phyloP scores from a whole-genome alignment of 2,888 invertebrate genomes.

The Fragum sueziense region DNA sequence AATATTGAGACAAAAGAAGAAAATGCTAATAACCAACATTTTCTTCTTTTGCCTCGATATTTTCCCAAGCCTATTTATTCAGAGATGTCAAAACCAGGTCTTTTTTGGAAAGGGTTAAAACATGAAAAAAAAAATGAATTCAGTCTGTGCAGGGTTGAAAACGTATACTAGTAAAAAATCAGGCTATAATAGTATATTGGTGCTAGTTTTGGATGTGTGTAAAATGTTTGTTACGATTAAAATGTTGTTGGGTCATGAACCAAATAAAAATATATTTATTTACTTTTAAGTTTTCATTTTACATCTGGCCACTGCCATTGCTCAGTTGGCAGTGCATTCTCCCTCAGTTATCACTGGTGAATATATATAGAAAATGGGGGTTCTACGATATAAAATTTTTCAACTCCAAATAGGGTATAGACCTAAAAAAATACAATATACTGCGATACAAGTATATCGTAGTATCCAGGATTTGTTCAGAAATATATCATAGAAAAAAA shows the following conservation, averaged over 20 bases:
- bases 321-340: too few relatives aligned
- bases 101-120: too few relatives aligned
- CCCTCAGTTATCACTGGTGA: too few relatives aligned
- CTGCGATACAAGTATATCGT: not conserved
- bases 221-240: not conserved
- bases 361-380: not conserved
- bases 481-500: not conserved
- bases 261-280: conserved; percentile 10
- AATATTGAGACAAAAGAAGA: too few relatives aligned
- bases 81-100: too few relatives aligned
- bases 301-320: too few relatives aligned
- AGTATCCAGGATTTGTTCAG: not conserved
- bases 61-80: too few relatives aligned
- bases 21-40: too few relatives aligned
- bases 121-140: too few relatives aligned
- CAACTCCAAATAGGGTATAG: not conserved
- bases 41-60: too few relatives aligned
- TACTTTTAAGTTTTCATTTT: not conserved
- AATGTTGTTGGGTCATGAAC: not conserved
- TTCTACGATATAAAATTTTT: not conserved
- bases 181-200: not conserved
- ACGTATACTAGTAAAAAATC: not conserved
- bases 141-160: too few relatives aligned
- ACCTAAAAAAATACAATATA: not conserved
- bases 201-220: not conserved